Conservation (phyloP, 2,888 invertebrate genomes). For the Nesidiocoris tenuis region DNA sequence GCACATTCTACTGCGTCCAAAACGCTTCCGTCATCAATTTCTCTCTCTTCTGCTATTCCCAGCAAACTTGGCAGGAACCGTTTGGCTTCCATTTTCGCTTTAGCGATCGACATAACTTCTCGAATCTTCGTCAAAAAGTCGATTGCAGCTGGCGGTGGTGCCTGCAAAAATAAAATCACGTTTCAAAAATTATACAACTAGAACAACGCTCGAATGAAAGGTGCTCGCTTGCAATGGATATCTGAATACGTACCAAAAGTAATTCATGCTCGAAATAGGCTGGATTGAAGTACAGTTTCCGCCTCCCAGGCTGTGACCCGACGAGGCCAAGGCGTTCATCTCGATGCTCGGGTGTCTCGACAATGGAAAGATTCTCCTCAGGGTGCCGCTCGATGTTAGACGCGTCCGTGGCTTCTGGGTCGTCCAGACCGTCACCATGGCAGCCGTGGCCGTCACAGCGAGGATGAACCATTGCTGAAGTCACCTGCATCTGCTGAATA, state of each 20-base stretch:
- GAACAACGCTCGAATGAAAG: no score
- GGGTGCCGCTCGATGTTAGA: conserved; percentile 70
- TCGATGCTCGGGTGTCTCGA: conserved; percentile 71
- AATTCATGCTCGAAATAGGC: conserved; percentile 88
- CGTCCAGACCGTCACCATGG: conserved; percentile 51
- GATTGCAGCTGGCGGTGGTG: conserved; percentile 85
- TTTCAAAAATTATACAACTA: no score
- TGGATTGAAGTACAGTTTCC: conserved; percentile 84
- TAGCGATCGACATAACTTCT: conserved; percentile 86
- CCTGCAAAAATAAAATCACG: conserved; percentile 60
- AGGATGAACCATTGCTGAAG: conserved; percentile 73
- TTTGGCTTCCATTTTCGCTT: conserved; percentile 81
- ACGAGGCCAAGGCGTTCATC: conserved; percentile 62
- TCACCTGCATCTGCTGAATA: conserved; percentile 59
- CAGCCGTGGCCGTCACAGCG: conserved; percentile 54
- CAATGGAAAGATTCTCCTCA: conserved; percentile 80
- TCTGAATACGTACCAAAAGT: conserved; percentile 62
- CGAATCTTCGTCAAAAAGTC: conserved; percentile 87
- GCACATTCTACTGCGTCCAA: conserved; percentile 19
- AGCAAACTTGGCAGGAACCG: conserved; percentile 74
- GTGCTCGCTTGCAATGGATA: no score
- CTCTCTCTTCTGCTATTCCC: conserved; percentile 79
- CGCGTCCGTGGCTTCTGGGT: conserved; percentile 47
- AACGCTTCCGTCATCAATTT: conserved; percentile 27
- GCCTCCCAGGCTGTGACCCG: conserved; percentile 64